Base-by-base conservation (phyloP, 2,888 invertebrate species). In the Gryllus longicercus region DNA sequence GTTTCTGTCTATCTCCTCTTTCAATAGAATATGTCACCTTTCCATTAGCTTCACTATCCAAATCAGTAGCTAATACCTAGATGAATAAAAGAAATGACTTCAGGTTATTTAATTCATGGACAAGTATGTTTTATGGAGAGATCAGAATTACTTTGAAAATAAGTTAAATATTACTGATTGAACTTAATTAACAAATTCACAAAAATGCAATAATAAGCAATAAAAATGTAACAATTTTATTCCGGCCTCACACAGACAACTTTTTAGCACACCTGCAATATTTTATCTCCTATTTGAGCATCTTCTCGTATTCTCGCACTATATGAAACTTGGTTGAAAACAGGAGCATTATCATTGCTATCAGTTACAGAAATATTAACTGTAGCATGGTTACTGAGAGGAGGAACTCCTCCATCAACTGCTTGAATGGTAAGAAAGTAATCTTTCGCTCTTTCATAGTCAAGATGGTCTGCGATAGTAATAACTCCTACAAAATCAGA, bases 341-440 rank as follows among this genome's bases (percentile, higher is more conserved):
- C 89, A 0, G 97, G 97, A 11, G 92, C 91, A 87, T 97, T 97
- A 87, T 97, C 97, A 86, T 97, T 97, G 84, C 93, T 92, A 88
- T 97, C 97, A 18, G 91, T 88, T 23, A 97, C 91, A 11, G 95
- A 93, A 83, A 98, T 92, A 87, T 96, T 96, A 80, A 97, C 91
- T 23, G 94, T 92, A 8, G 96, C 95, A 83, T 95, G 93, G 87
- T 95, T 96, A 86, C 94, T 95, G 75, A 98, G 90, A 18, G 98
- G 96, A 3, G 96, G 96, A 21, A 91, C 90, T 11, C 97, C 97
- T 0, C 95, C 94, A 87, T 98, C 98, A 38, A 94, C 91, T 3
- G 97, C 97, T 87, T 96, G 94, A 82, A 97, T 93, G 0, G 96
- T 96, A 79, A 98, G 89, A 84, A 94, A 93, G 87, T 96, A 97